Base-by-base conservation (phyloP, 1,140 invertebrate species). In the Phocides pigmalion region DNA sequence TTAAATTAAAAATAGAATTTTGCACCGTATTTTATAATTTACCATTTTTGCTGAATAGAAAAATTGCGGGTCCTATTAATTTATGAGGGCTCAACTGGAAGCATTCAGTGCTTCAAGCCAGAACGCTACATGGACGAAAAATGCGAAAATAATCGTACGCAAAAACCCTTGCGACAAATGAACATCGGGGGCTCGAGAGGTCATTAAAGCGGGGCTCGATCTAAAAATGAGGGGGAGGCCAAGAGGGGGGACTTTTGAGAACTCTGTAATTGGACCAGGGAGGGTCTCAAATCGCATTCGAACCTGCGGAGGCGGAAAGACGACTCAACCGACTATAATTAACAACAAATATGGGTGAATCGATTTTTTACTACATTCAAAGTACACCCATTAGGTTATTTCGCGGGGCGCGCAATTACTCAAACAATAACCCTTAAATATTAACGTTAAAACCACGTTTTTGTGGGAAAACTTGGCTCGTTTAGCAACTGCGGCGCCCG, bases 321-420 rank as follows among this genome's bases (percentile, higher is more conserved):
- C 83, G 78, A 76, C 80, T 84, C 77, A 82, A 84, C 81, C 85
- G 82, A 82, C 81, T 82, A 89, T 90, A 88, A 90, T 90, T 89
- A 90, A 89, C 88, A 89, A 89, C 85, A 87, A 89, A 90, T 90
- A 86, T 87, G 84, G 83, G 83, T 80, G 79, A 87, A 90, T 89
- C 83, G 86, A 88, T 87, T 85, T 54, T 85, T 85, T 81, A 79
- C 61, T 65, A 71, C 74, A 65, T 76, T 56, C 70, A 73, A 79
- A 81, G 79, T 79, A 70, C 81, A 74, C 72, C 81, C 79, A 79
- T 84, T 79, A 81, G 71, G 75, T 79, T 82, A 82, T 74, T 81
- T 76, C 74, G 82, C 75, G 70, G 68, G 70, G 69, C 72, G 71
- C 71, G 79, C 84, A 86, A 86, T 88, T 87, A 84, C 84, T 76